Evolutionary conservation across 2,113 vertebrate genomes (phyloP), one percentile per base, ranked within the genome.

Genomic region (Microcebus jonahi): DNA sequence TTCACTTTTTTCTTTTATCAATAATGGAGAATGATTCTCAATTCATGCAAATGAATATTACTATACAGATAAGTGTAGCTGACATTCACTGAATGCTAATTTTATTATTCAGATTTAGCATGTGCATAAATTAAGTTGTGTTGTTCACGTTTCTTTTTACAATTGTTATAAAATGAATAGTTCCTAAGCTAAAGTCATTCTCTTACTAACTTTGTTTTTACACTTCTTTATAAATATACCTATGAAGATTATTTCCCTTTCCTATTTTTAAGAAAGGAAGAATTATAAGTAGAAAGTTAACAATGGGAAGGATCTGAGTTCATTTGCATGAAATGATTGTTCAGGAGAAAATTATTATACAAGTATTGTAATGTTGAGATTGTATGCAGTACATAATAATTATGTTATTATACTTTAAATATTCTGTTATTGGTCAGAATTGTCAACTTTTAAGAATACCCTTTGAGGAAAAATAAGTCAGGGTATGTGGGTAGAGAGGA

Each of bases 121-220:
- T 95, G 90, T 97, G 88, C 97, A 97, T 97, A 98, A 98, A 98
- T 98, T 98, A 97, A 97, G 71, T 94, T 88, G 53, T 98, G 87
- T 97, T 97, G 65, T 97, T 98, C 95, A 95, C 70, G 61, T 95
- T 96, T 97, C 96, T 96, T 97, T 95, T 86, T 92, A 81, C 73
- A 79, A 95, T 97, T 98, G 86, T 97, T 97, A 84, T 82, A 68
- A 84, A 93, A 97, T 97, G 98, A 97, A 97, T 95, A 95, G 90
- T 82, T 95, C 36, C 21, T 84, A 93, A 71, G 63, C 91, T 96
- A 83, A 95, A 97, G 94, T 77, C 85, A 97, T 97, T 98, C 91
- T 95, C 53, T 95, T 97, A 87, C 87, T 96, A 97, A 97, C 95
- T 97, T 98, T 97, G 95, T 97, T 98, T 98, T 97, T 96, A 97